A percentile compares a stretch with the other conserved stretches of the same genome.
Conservation (phyloP, 1,140 invertebrate genomes). For the Drosophila micromelanica region DNA sequence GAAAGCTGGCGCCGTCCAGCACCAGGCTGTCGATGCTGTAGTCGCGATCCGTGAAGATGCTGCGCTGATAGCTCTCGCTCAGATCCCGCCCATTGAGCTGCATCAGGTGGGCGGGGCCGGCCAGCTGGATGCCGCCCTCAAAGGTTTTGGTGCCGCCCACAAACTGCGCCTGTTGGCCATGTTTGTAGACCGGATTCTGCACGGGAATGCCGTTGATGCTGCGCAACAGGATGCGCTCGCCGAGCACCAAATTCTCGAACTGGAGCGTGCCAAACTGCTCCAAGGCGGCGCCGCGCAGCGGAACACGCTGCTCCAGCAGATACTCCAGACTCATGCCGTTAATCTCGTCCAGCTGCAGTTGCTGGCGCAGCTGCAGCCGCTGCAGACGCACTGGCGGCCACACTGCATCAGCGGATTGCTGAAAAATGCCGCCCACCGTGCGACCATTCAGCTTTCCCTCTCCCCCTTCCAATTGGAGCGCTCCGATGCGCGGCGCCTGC, state of each 20-base stretch:
- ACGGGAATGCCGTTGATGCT: constrained; percentile 65
- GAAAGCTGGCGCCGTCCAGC: constrained; percentile 58
- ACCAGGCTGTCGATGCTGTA: constrained; percentile 75
- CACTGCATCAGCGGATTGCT: constrained; percentile 8
- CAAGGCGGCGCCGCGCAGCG: constrained; percentile 39
- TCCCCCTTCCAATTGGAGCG: constrained; percentile 30
- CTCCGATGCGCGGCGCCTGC: constrained; percentile 22
- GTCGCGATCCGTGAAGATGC: constrained; percentile 61
- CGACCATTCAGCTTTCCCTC: constrained; percentile 55
- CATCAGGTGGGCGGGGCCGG: constrained; percentile 63
- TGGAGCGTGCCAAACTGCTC: constrained; percentile 64
- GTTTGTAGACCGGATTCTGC: constrained; percentile 53
- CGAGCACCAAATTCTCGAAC: constrained; percentile 68
- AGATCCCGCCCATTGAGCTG: constrained; percentile 62
- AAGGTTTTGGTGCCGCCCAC: constrained; percentile 62
- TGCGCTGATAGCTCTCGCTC: constrained; percentile 64
- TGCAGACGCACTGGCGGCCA: constrained; percentile 48
- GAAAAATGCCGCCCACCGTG: constrained; percentile 18
- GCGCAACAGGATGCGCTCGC: constrained; percentile 37
- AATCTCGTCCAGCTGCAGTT: constrained; percentile 42
- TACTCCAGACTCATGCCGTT: constrained; percentile 69
- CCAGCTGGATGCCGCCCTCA: constrained; percentile 43
- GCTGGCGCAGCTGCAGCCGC: constrained; percentile 29
- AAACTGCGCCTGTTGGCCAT: constrained; percentile 49
- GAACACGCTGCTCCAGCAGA: constrained; percentile 63